Evolutionary conservation across 2,888 invertebrate species (phyloP), one percentile per base, ranked within the genome.

Genomic region (Chaetogeoica ovagalla): DNA sequence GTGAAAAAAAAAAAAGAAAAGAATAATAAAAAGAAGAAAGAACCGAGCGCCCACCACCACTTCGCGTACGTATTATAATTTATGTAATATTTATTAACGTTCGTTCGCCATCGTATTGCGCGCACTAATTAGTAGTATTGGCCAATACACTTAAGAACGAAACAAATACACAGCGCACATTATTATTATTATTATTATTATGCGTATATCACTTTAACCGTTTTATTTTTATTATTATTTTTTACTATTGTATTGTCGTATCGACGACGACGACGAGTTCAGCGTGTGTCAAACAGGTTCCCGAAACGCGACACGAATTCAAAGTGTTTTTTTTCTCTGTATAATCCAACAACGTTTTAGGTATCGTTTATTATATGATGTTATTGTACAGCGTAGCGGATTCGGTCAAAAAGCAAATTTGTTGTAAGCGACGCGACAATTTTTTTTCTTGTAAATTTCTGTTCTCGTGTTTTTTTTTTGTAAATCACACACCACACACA

Each of bases 81-180:
- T 17, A 30, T 63, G 43, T 55, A 19, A 6, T 55, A 6, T 55
- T 30, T 15, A 13, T 15, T 11, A 11, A 15, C 48, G 48, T 15
- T 3, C 48, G 19, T 39, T 48, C 55, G 30, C 21, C 13, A 55
- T 74, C 74, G 63, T 55, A 74, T 63, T 63, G 17, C 60, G 19
- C 65, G 65, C 37, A 65, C 39, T 75, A 57, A 75, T 66, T 65
- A 74, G 52, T 4, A 30, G 4, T 74, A 57, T 57, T 59, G 11
- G 66, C 65, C 65, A 57, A 65, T 66, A 75, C 74, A 74, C 74
- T 74, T 55, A 55, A 21, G 55, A 74, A 39, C 60, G 48, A 48
- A 23, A 52, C 60, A 48, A 23, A 43, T 15, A 3, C 11, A 3
- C n/a, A n/a, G 30, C 30, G 30, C 30, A 30, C 4, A 2, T 30